phyloP scores from a whole-genome alignment of 1,140 invertebrate genomes.

The Trichogramma pretiosum region DNA sequence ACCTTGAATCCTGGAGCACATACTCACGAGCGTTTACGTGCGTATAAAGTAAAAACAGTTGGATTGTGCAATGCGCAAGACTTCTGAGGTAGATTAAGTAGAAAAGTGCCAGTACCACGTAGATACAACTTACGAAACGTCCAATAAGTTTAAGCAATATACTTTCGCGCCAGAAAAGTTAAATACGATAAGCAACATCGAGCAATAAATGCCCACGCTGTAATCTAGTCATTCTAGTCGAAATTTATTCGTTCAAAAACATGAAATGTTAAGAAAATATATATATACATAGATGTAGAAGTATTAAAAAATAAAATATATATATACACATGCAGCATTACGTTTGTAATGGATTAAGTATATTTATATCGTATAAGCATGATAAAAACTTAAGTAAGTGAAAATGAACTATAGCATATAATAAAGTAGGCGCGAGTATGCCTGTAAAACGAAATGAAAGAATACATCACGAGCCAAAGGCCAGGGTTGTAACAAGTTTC shows the following conservation, averaged over 20 bases:
- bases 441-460: no score
- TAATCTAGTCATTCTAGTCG: slow-evolving; percentile 45
- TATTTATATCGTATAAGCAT: slow-evolving; percentile 6
- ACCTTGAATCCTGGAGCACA: neutral
- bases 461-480: no score
- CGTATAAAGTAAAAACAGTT: neutral
- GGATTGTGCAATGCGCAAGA: neutral
- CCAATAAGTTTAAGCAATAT: slow-evolving; percentile 44
- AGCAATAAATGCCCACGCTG: slow-evolving; percentile 31
- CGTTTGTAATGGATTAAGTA: neutral
- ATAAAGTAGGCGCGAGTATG: no score
- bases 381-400: slow-evolving; percentile 2
- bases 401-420: slow-evolving; percentile 14
- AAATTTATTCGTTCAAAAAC: slow-evolving; percentile 24
- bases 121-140: slow-evolving; percentile 39
- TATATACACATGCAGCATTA: slow-evolving; percentile 1
- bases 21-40: slow-evolving; percentile 14
- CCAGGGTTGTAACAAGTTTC: no score
- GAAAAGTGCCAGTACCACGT: slow-evolving; percentile 46
- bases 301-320: no score
- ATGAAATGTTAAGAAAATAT: neutral
- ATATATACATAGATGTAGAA: no score
- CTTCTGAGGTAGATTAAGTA: slow-evolving; percentile 39
- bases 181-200: neutral
- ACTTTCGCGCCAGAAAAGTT: slow-evolving; percentile 15